Percentiles rank a stretch among this genome's conserved stretches.
These are phyloP conservation scores for Phyllotis vaccarum DNA, from an alignment of 2,797 vertebrate genomes.

Conservation along the genomic window DNA sequence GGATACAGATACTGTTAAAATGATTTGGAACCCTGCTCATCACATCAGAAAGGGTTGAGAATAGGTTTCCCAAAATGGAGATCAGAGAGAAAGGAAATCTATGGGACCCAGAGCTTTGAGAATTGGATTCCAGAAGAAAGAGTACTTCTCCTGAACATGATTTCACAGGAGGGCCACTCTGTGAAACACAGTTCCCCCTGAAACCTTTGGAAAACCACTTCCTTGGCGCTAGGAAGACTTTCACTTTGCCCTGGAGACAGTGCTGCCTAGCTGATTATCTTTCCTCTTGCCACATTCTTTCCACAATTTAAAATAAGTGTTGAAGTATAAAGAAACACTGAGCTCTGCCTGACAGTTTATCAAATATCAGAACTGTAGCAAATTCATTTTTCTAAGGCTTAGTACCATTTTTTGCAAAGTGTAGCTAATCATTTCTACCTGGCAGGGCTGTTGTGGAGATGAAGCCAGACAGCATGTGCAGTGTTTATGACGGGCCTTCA, in stretches of 20 bases:
- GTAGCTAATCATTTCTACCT: neutral
- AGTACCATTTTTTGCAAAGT: neutral
- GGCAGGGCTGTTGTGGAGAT: neutral
- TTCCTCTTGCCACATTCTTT: neutral
- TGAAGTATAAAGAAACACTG: neutral
- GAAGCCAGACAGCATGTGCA: neutral
- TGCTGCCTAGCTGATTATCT: neutral
- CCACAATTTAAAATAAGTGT: neutral
- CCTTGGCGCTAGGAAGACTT: neutral
- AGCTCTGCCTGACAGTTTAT: neutral
- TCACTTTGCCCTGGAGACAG: neutral
- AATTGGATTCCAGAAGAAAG: neutral
- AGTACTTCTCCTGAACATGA: neutral
- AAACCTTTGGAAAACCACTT: neutral
- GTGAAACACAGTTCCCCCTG: too few relatives aligned
- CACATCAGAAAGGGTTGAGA: slow-evolving; percentile 3
- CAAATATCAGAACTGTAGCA: slow-evolving; percentile 8
- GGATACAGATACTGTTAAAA: neutral
- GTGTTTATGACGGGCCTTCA: neutral
- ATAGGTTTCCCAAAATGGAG: slow-evolving; percentile 31
- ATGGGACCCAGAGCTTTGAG: neutral
- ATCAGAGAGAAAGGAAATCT: neutral
- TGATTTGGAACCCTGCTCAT: neutral
- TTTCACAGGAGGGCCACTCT: neutral
- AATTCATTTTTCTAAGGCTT: slow-evolving; percentile 38